Evolutionary conservation across 2,113 vertebrate genomes (phyloP), one percentile per base, ranked within the genome.

Genomic region (Macrotis lagotis): DNA sequence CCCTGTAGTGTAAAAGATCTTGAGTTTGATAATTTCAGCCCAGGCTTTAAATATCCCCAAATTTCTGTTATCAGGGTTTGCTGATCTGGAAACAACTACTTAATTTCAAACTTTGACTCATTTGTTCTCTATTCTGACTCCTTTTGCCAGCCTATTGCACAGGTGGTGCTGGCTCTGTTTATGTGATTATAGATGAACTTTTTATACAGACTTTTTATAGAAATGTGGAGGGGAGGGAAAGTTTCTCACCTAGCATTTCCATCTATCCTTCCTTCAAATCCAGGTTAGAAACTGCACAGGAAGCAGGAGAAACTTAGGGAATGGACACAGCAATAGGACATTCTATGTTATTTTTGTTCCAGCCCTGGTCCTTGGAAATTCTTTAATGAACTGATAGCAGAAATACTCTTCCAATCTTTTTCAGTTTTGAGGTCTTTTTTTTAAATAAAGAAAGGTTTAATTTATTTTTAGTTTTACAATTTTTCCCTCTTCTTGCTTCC

Each of bases 101-200:
- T 1, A 95, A 51, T 94, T 95, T 88, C 51, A 90, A 90, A 93
- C 50, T 92, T 52, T 88, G 91, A 94, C 90, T 94, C 91, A 92
- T 90, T 96, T 95, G 89, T 93, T 93, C 95, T 2, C 53, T 90
- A 0, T 94, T 95, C 51, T 93, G 74, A 51, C 74, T 96, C 51
- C 91, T 59, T 88, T 93, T 96, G 93, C 52, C 28, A 89, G 91
- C 50, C 14, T 6, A 1, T 53, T 91, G 47, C n/a, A 88, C 90
- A 96, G 89, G 55, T 95, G 2, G 48, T 50, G 28, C 50, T 91
- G 90, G 89, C 44, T 93, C 50, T 52, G 50, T 93, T 94, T 95
- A 91, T 91, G 51, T 95, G 52, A 93, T n/a, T 19, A 90, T 47
- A 31, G 24, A 88, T 93, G 24, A 93, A 59, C 51, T 19, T 96